These are phyloP conservation scores for Drosophila quinaria DNA, from an alignment of 2,888 invertebrate genomes.

Conservation along the genomic window DNA sequence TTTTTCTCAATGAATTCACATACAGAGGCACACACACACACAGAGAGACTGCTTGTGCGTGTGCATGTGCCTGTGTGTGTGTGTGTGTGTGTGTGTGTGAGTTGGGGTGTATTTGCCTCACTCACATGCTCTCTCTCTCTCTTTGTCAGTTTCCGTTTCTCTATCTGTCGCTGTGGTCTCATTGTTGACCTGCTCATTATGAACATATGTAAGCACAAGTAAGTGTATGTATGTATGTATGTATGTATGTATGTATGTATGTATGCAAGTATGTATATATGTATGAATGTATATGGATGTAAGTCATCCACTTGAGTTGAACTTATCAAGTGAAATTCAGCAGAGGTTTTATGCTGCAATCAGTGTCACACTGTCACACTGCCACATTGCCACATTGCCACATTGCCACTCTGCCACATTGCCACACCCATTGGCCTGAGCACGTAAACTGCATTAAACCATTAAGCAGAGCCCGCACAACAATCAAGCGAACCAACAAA, in stretches of 20 bases:
- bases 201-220: slow-evolving; percentile 36
- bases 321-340: slow-evolving; percentile 36
- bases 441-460: slow-evolving; percentile 71
- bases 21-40: slow-evolving; percentile 38
- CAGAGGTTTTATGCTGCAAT: slow-evolving; percentile 70
- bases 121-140: slow-evolving; percentile 26
- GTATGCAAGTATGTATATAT: background rate
- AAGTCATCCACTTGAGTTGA: slow-evolving; percentile 31
- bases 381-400: slow-evolving; percentile 8
- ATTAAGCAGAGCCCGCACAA: slow-evolving; percentile 59
- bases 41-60: no score
- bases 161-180: slow-evolving; percentile 52
- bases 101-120: slow-evolving; percentile 35
- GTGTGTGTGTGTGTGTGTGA: slow-evolving; percentile 6
- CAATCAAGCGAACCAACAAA: slow-evolving; percentile 27
- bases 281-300: background rate
- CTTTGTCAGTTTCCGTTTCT: slow-evolving; percentile 28
- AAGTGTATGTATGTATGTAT: background rate
- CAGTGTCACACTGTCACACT: slow-evolving; percentile 40
- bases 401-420: slow-evolving; percentile 35
- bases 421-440: slow-evolving; percentile 71
- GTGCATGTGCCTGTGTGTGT: background rate
- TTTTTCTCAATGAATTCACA: slow-evolving; percentile 83
- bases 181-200: slow-evolving; percentile 70
- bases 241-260: background rate